Evolutionary conservation across 2,113 vertebrate genomes (phyloP), one percentile per base, ranked within the genome.

Genomic region (Octodon degus): DNA sequence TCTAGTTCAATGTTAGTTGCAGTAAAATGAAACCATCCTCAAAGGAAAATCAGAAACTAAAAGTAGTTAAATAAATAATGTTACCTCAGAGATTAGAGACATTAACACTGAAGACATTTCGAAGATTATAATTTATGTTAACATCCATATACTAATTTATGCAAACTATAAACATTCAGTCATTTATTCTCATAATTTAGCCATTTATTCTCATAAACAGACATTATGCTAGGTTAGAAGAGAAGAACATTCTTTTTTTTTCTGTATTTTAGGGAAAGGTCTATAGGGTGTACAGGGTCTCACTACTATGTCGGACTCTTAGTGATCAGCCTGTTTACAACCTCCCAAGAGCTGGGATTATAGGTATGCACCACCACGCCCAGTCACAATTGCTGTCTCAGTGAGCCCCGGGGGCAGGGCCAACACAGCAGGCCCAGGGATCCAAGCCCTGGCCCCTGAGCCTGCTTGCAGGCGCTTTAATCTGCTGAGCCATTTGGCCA

Each of bases 1-100:
- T 86, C 37, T 65, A 55, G 96, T 40, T 81, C 92, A 87, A 97
- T 96, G 97, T 83, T 94, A 94, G 88, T 90, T 97, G 70, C 86
- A 91, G 80, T 37, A 82, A 92, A 97, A 95, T 97, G 81, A 97
- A 96, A 96, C 6, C 72, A 82, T 0, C 1, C 8, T 93, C 47
- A 97, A 72, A 70, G 17, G 60, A 80, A 63, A 93, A 16, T n/a
- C 67, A n/a, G 4, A 63, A 81, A 40, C 14, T 80, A 80, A 88
- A 95, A 90, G 14, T 20, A 92, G 34, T 27, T 95, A 87, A 77
- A 0, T 58, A 53, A 22, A 67, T 85, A n/a, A 63, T 80, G 17
- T 43, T 63, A 85, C 7, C 19, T 89, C 6, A 79, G 47, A 62
- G 68, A 77, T 62, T 87, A 94, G 77, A 88, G 0, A 58, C 47